phyloP scores from a whole-genome alignment of 2,797 vertebrate species.

The Anabacerthia variegaticeps region DNA sequence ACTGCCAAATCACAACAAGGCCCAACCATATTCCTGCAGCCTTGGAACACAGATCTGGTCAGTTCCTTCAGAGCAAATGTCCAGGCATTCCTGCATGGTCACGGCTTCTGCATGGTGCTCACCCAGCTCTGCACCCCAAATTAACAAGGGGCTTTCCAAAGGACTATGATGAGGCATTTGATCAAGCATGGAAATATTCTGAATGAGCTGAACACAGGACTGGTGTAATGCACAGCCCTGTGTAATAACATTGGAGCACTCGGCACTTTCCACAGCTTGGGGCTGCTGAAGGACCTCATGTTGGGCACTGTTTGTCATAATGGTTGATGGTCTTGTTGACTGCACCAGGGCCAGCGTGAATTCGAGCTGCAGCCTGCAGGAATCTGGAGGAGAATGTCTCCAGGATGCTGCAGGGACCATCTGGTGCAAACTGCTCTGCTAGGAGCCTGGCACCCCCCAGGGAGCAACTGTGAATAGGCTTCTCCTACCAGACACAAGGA shows the following conservation, averaged over 20 bases:
- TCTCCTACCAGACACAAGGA: slow-evolving; percentile 9
- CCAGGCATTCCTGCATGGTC: accelerated
- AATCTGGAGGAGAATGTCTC: neutral
- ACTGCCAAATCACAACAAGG: neutral
- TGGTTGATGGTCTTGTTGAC: neutral
- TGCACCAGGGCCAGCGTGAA: neutral
- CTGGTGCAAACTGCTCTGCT: slow-evolving; percentile 18
- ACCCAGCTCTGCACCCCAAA: neutral
- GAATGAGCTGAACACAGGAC: neutral
- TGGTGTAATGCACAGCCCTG: neutral
- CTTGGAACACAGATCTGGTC: neutral
- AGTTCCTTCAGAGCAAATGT: neutral
- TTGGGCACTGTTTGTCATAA: neutral
- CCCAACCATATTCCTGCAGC: neutral
- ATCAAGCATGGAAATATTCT: neutral
- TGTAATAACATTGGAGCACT: neutral
- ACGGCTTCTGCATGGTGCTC: neutral
- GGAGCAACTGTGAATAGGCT: neutral
- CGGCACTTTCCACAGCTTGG: accelerated
- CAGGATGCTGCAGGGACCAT: slow-evolving; percentile 27
- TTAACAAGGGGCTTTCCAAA: neutral
- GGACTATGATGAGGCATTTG: neutral
- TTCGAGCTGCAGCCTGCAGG: neutral
- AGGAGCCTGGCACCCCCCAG: neutral
- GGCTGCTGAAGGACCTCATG: neutral